Percentiles rank a stretch among this genome's conserved stretches.
These are phyloP conservation scores for Chamaetylas fuelleborni DNA, from an alignment of 2,113 vertebrate genomes.

Conservation along the genomic window DNA sequence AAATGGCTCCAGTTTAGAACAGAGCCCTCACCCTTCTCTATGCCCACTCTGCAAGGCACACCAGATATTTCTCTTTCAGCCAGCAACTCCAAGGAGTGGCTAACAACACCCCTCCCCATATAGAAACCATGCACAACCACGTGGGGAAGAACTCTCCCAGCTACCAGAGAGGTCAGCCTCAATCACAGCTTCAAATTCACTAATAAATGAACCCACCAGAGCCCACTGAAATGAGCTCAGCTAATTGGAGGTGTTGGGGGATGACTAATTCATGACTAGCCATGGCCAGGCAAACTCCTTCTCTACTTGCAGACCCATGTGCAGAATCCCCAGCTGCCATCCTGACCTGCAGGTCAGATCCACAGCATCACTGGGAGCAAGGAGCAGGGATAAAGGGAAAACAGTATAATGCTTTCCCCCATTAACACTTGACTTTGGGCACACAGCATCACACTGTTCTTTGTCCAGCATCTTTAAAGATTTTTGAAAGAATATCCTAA, in stretches of 20 bases:
- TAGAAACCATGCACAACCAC: fast-evolving
- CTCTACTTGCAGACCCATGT: neutral
- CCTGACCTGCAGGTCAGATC: neutral
- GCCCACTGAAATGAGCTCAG: neutral
- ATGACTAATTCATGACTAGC: neutral
- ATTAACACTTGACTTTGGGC: neutral
- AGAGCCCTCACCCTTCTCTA: neutral
- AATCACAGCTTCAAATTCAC: neutral
- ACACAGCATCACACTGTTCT: neutral
- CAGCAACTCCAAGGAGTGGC: neutral
- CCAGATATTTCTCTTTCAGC: neutral
- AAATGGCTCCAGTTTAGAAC: neutral
- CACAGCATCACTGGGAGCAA: neutral
- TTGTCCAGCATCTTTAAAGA: neutral
- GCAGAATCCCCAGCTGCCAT: neutral
- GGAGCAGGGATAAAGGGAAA: neutral
- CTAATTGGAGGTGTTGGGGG: neutral
- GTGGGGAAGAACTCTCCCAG: neutral
- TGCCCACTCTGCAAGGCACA: neutral
- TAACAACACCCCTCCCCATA: fast-evolving
- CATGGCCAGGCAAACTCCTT: neutral
- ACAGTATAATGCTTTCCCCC: neutral
- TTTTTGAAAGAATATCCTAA: neutral
- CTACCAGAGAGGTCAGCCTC: neutral
- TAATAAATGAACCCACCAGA: neutral